Conservation (phyloP, 2,113 vertebrate species). For the Semnornis frantzii region DNA sequence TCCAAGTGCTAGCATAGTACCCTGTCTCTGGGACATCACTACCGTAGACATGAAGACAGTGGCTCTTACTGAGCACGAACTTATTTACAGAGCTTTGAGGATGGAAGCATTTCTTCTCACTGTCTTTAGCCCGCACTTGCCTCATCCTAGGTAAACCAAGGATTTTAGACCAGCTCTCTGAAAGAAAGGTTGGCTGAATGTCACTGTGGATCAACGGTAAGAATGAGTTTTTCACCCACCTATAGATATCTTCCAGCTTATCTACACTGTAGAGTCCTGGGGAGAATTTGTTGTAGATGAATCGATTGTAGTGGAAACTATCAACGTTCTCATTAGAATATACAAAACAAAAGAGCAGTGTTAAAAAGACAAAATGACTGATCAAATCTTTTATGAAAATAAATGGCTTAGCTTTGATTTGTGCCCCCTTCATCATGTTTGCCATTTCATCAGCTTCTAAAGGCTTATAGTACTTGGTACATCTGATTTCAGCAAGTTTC, state of each 20-base stretch:
- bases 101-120: not conserved
- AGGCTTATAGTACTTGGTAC: constrained; percentile 44
- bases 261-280: not conserved
- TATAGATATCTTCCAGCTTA: constrained; percentile 30
- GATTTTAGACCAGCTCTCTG: constrained; percentile 54
- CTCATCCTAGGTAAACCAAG: constrained; percentile 72
- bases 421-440: constrained; percentile 27
- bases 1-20: constrained; percentile 42
- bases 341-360: constrained; percentile 18
- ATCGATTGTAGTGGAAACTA: constrained; percentile 55
- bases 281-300: constrained; percentile 40
- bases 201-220: constrained; percentile 67
- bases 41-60: constrained; percentile 53
- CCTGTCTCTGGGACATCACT: constrained; percentile 21
- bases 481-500: not conserved
- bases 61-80: constrained; percentile 16
- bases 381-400: not conserved
- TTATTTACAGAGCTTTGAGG: not conserved
- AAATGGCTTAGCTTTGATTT: constrained; percentile 8
- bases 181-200: constrained; percentile 36
- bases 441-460: constrained; percentile 45
- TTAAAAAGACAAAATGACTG: constrained; percentile 55
- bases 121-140: constrained; percentile 61
- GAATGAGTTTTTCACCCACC: constrained; percentile 47
- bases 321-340: not conserved